Conservation (phyloP, 1,140 invertebrate species). For the Parasteatoda tepidariorum region DNA sequence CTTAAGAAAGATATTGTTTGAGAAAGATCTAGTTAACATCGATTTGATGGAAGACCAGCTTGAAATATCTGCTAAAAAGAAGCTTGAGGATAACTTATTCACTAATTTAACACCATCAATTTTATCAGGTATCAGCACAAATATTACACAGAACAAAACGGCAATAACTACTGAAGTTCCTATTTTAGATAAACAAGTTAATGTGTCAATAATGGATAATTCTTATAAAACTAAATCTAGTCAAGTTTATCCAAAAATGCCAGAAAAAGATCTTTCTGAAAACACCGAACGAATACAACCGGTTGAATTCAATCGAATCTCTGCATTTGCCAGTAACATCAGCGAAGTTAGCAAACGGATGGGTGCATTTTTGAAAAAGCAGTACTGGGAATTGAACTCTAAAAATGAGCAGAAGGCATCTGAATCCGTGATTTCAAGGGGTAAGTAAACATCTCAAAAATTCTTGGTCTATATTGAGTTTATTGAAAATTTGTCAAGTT, state of each 20-base stretch:
- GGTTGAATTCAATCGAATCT: background rate
- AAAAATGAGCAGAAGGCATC: background rate
- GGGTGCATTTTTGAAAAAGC: slow-evolving; percentile 29
- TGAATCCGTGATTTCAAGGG: slow-evolving; percentile 6
- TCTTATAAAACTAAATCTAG: no score
- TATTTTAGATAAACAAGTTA: no score
- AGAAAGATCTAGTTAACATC: background rate
- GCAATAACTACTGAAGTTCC: no score
- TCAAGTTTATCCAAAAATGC: no score
- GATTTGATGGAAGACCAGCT: background rate
- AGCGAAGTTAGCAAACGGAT: slow-evolving; percentile 35
- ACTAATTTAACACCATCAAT: background rate
- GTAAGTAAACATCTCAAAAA: slow-evolving; percentile 9
- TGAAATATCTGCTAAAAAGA: background rate
- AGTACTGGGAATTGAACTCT: slow-evolving; percentile 33
- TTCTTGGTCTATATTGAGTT: no score
- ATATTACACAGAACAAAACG: no score
- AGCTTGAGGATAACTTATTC: background rate
- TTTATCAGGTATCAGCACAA: no score
- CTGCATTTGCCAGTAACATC: slow-evolving; percentile 36
- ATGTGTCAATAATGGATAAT: no score
- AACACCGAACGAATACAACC: background rate
- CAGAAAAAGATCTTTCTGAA: background rate
- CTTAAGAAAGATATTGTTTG: slow-evolving; percentile 36
- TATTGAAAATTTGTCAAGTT: background rate